These are phyloP conservation scores for Galeopterus variegatus DNA, from an alignment of 2,113 vertebrate species.

Conservation along the genomic window DNA sequence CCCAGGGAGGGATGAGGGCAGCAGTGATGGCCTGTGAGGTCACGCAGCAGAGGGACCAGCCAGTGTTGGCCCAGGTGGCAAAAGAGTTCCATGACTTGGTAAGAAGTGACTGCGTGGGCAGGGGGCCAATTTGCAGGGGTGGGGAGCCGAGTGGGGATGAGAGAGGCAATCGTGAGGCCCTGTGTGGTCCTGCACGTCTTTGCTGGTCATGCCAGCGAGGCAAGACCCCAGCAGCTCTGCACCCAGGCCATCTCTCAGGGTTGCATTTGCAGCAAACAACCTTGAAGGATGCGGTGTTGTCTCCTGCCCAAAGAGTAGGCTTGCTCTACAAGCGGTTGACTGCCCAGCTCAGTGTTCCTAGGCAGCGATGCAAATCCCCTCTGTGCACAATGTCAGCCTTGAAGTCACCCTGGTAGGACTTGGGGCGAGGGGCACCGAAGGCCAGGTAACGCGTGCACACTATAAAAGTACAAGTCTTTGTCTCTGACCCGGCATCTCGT, in stretches of 20 bases:
- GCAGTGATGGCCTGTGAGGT: accelerated
- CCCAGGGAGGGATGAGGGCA: too few relatives aligned
- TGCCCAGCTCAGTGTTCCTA: not conserved
- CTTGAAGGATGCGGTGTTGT: accelerated
- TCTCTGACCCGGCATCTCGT: not conserved
- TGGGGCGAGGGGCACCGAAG: not conserved
- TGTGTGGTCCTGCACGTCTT: accelerated
- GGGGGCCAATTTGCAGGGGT: not conserved
- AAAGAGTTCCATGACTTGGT: accelerated
- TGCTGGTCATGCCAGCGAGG: not conserved
- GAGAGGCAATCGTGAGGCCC: not conserved
- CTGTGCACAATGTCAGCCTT: not conserved
- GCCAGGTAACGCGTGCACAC: too few relatives aligned
- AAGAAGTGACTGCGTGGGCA: accelerated
- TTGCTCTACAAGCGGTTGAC: not conserved
- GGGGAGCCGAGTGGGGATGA: accelerated
- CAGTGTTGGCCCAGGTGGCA: too few relatives aligned
- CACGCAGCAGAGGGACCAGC: not conserved
- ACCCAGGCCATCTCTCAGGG: not conserved
- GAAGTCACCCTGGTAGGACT: not conserved
- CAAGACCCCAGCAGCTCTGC: not conserved
- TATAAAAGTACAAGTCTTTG: too few relatives aligned
- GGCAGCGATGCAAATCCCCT: not conserved
- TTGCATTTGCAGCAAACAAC: not conserved
- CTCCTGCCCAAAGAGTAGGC: accelerated